Conservation (phyloP, 2,797 vertebrate species). For the Neosilurus hyrtlii region DNA sequence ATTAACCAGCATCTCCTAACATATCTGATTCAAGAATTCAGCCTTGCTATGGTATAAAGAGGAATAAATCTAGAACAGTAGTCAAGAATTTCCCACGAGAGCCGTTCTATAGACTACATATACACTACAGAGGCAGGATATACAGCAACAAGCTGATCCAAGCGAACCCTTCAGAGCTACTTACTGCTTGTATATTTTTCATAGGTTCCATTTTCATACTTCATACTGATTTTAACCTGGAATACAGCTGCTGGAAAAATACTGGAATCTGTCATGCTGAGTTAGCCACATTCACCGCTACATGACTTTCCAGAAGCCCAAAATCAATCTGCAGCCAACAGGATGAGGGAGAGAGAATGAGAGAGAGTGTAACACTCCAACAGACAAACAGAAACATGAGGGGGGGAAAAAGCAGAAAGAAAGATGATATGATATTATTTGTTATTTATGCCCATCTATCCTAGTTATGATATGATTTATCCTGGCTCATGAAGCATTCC, state of each 20-base stretch:
- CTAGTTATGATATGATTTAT: too few relatives aligned
- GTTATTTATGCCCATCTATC: too few relatives aligned
- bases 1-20: not conserved
- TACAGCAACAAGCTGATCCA: not conserved
- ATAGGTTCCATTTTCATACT: conserved; percentile 21
- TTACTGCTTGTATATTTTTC: conserved; percentile 33
- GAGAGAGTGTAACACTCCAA: not conserved
- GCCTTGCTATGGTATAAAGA: not conserved
- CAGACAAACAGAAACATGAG: not conserved
- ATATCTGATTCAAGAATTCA: not conserved
- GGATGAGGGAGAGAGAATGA: conserved; percentile 12
- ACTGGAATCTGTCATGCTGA: conserved; percentile 34
- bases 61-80: not conserved
- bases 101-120: not conserved
- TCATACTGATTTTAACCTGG: conserved; percentile 41
- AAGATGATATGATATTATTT: too few relatives aligned
- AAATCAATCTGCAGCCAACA: conserved; percentile 28
- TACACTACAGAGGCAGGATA: not conserved
- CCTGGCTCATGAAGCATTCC: not conserved
- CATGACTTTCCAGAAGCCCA: conserved; percentile 35
- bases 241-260: conserved; percentile 44
- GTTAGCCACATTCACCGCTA: conserved; percentile 30
- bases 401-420: not conserved
- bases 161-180: not conserved
- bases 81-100: not conserved